Base-by-base conservation (phyloP, 2,797 vertebrate genomes). In the Sebastes steindachneri region DNA sequence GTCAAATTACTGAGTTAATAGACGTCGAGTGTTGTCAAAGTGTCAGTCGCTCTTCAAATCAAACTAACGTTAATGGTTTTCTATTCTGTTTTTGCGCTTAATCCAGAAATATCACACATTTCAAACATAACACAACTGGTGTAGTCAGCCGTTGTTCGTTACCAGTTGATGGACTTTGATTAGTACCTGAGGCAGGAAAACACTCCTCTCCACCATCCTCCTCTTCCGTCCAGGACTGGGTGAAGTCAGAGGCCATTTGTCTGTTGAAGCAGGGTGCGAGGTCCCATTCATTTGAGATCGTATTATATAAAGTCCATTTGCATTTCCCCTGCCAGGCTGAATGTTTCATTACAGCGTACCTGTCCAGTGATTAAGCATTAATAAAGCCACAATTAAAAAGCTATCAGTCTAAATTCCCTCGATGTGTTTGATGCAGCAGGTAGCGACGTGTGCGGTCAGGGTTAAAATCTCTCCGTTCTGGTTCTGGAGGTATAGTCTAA, bases 401-500 rank as follows among this genome's bases (percentile, higher is more conserved):
- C 66, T 35, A 85, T 84, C 69, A 45, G 78, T 82, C 41, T 75
- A n/a, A 73, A 67, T 62, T 69, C 26, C 60, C 45, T 48, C 4
- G 10, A 9, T 26, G 7, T 53, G 58, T 68, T 73, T 77, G 62
- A 78, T 67, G 21, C 21, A 76, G 77, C 45, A 33, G 60, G 59
- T 33, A 37, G 14, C 51, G 71, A 74, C 70, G 67, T 37, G 66
- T 76, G 65, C 26, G 17, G 75, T 80, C 64, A 45, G 85, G 84
- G 64, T 87, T 83, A 62, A 79, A 74, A 51, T 35, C 17, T 41
- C 19, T 23, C 48, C 70, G 33, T 70, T 77, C 87, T 62, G 14
- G 59, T 64, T 79, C 72, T 83, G 82, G 83, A 92, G 80, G 73
- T 69, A 12, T n/a, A 59, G 79, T 88, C 87, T 86, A 91, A 83